Conservation (phyloP, 2,113 vertebrate genomes). For the Semicossyphus pulcher region DNA sequence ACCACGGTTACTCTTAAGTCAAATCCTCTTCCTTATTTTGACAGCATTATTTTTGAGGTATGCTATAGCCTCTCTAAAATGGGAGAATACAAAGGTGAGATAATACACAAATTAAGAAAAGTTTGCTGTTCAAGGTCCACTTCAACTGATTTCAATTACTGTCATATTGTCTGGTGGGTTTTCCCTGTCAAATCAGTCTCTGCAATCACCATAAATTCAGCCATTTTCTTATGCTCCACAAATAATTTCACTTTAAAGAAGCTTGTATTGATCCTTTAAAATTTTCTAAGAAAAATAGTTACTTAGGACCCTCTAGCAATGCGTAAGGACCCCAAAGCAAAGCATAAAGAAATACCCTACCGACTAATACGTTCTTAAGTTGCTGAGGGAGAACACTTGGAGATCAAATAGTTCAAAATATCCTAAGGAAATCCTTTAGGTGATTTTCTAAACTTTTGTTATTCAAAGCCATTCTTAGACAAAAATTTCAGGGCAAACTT, state of each 20-base stretch:
- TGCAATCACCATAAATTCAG: not conserved
- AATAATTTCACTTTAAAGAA: not conserved
- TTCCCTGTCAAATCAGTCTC: too few relatives aligned
- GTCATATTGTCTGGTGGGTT: too few relatives aligned
- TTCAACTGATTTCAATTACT: too few relatives aligned
- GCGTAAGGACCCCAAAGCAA: not conserved
- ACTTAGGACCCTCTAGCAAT: not conserved
- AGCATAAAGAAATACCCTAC: not conserved
- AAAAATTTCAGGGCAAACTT: not conserved
- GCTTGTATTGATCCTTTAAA: not conserved
- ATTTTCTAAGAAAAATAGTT: not conserved
- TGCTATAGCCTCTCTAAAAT: too few relatives aligned
- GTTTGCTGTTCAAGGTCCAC: too few relatives aligned
- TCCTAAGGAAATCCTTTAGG: not conserved
- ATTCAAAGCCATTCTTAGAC: not conserved
- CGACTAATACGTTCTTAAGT: not conserved
- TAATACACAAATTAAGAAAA: too few relatives aligned
- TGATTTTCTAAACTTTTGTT: not conserved
- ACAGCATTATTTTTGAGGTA: too few relatives aligned
- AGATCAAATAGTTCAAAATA: not conserved
- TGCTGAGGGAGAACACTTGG: not conserved
- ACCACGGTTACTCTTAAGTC: too few relatives aligned
- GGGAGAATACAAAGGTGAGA: too few relatives aligned
- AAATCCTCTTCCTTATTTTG: too few relatives aligned
- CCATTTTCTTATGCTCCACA: not conserved